Evolutionary conservation across 2,888 invertebrate species (phyloP), one percentile per base, ranked within the genome.

Genomic region (Drosophila neutralis): DNA sequence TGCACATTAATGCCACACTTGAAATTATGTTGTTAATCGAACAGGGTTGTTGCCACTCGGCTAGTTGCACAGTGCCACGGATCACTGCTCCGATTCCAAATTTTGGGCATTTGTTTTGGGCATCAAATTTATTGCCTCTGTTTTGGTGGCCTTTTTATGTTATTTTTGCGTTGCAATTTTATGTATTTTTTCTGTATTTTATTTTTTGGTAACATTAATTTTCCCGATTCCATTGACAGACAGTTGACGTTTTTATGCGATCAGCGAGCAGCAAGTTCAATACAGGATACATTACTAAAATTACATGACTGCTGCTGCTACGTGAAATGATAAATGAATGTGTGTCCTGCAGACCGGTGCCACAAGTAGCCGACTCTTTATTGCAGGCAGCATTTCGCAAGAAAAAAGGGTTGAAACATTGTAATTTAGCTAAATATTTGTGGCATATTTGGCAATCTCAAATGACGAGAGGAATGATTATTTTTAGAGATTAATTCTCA

Each of bases 11-110:
- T 79, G 89, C 89, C 90, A 78, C 81, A 78, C 89, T 87, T 76
- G 73, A 82, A 87, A 89, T 87, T 76, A 87, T 90, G 89, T 89
- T 87, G 87, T 90, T 87, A 87, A 90, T 87, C 76, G 87, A 67
- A 77, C 49, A 58, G 82, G 72, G 67, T 75, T 69, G 68, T 5
- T 40, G 4, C 36, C 45, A 40, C 27, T 61, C 40, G 21, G 33
- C 66, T 33, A 49, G 35, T 53, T 62, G 27, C 45, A 10, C 27
- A 13, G 35, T 52, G 18, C 24, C n/a, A 48, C 18, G 60, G 60
- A 49, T 42, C 42, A 33, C 21, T 51, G 54, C 27, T 42, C 18
- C 60, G 70, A 51, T 63, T 53, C 52, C 53, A 61, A 65, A 65
- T 33, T 77, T 70, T 31, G 49, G 71, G 49, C 69, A 67, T 76